These are phyloP conservation scores for Hemicrepidius hirtus DNA, from an alignment of 2,888 invertebrate genomes.

Conservation along the genomic window DNA sequence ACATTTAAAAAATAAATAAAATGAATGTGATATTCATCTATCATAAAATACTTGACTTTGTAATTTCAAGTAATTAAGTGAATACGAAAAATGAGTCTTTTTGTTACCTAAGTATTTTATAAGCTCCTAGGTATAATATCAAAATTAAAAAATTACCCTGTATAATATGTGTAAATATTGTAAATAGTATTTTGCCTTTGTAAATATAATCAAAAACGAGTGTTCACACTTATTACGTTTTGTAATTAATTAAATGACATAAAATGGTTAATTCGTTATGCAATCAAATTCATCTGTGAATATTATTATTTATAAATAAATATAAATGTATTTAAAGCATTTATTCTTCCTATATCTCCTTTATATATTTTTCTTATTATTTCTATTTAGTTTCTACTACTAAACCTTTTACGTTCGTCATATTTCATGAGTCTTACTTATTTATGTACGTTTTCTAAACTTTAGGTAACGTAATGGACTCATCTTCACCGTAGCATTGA, in stretches of 20 bases:
- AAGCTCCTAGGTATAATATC: constrained; percentile 52
- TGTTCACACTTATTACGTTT: constrained; percentile 64
- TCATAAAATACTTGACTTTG: constrained; percentile 46
- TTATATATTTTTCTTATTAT: no score
- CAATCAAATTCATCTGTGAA: constrained; percentile 69
- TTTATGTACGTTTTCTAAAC: no score
- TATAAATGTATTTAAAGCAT: constrained; percentile 63
- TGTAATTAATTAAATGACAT: constrained; percentile 64
- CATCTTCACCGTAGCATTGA: no score
- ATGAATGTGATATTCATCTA: constrained; percentile 52
- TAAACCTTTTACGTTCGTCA: no score
- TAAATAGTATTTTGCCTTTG: constrained; percentile 65
- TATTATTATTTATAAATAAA: constrained; percentile 62
- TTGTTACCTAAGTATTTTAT: constrained; percentile 48
- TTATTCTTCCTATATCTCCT: no score
- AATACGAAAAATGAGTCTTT: constrained; percentile 24
- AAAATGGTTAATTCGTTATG: constrained; percentile 65
- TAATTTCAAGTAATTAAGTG: constrained; percentile 45
- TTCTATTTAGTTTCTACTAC: no score
- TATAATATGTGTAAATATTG: constrained; percentile 64
- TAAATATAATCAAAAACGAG: constrained; percentile 63
- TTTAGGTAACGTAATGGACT: no score
- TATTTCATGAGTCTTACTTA: no score
- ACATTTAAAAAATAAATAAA: constrained; percentile 50
- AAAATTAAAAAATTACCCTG: constrained; percentile 56